A percentile compares a stretch with the other conserved stretches of the same genome.
These are phyloP conservation scores for Hypocryptadius cinnamomeus DNA, from an alignment of 2,113 vertebrate species.

Conservation along the genomic window DNA sequence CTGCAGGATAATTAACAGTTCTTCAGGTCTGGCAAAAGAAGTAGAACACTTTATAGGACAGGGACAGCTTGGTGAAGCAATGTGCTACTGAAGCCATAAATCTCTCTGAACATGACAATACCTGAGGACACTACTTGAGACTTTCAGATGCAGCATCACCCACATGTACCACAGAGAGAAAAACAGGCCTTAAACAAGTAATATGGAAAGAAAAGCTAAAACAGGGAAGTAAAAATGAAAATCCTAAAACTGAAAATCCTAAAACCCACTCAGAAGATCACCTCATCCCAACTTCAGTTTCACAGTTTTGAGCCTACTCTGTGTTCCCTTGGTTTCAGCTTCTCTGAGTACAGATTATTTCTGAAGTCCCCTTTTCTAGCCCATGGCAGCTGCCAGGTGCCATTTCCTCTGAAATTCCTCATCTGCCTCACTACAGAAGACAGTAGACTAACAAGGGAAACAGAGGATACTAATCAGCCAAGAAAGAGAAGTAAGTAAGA, in stretches of 20 bases:
- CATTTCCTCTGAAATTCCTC: background rate
- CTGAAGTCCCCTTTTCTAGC: background rate
- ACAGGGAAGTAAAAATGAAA: background rate
- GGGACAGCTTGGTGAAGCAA: background rate
- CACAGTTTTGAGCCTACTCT: background rate
- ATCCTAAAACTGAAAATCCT: background rate
- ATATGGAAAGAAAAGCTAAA: background rate
- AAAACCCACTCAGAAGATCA: background rate
- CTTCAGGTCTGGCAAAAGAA: conserved; percentile 47
- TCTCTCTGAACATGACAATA: background rate
- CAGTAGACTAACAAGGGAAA: background rate
- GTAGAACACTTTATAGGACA: conserved; percentile 40
- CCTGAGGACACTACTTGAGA: background rate
- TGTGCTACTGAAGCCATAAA: background rate
- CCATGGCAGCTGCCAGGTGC: accelerated
- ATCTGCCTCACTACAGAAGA: background rate
- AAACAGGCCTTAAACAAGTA: background rate
- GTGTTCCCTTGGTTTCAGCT: background rate
- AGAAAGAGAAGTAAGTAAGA: background rate
- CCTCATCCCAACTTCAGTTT: background rate
- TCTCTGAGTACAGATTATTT: background rate
- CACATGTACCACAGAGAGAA: background rate
- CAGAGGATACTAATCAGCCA: background rate
- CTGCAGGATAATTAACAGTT: conserved; percentile 44
- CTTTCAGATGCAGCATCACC: background rate